Evolutionary conservation across 2,888 invertebrate genomes (phyloP), one percentile per base, ranked within the genome.

Genomic region (Drosophila mettleri): DNA sequence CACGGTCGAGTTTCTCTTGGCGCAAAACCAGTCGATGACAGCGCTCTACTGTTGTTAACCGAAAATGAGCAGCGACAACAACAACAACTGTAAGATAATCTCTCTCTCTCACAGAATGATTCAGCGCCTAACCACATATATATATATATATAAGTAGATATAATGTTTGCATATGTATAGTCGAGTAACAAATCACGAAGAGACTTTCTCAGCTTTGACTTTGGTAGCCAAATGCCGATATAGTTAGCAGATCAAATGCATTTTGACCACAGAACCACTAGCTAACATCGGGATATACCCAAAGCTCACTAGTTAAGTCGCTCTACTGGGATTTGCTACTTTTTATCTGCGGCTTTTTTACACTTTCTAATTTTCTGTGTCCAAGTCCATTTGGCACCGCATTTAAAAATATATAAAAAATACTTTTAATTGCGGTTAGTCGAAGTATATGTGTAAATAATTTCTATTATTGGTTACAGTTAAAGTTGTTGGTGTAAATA

Each of bases 291-390:
- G 8, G 10, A 9, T 9, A 18, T 3, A 18, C 1, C 18, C 8
- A 14, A 9, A 0, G 3, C 27, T 20, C 38, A 34, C 14, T 8
- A 22, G 27, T 5, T 14, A 22, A 8, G 18, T 7, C 22, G n/a
- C 6, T 10, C 10, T 16, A 16, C 9, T 31, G 10, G 29, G 24
- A 41, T n/a, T 69, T 33, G 52, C 43, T 70, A 49, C 18, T 18
- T 10, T 60, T 49, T 10, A n/a, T n/a, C 8, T 64, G 66, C 49
- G 62, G 58, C 52, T 65, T 55, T 60, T 60, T 58, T 36, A 68
- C 81, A 86, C 85, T 82, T 81, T 81, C 81, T 84, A 81, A 71
- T 79, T 83, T 83, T 80, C n/a, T 22, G 38, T 62, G 65, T 57
- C 57, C 61, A 60, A 36, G 46, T 41, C 31, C 45, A 53, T 51